Evolutionary conservation across 2,888 invertebrate species (phyloP).

Genomic region (Acrocera orbiculus): DNA sequence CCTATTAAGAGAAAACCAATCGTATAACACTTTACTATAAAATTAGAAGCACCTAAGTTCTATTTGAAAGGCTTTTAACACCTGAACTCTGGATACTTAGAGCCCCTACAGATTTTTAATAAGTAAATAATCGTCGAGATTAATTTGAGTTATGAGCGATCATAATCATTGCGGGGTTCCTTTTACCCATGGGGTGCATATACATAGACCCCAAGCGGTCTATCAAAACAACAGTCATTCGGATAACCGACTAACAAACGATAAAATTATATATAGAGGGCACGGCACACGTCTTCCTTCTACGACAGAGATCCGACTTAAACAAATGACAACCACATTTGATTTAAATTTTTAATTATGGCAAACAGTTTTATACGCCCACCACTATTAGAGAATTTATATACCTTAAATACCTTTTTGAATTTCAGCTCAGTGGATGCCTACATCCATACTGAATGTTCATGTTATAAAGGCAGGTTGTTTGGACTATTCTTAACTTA

Average conservation of each 20-base stretch:
- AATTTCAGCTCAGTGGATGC: no score
- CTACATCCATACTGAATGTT: no score
- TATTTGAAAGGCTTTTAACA: no score
- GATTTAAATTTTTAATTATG: constrained; percentile 19
- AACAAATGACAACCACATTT: constrained; percentile 19
- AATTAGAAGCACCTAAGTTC: no score
- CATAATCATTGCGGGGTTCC: constrained; percentile 16
- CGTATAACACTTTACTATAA: no score
- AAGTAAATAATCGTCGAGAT: constrained; percentile 17
- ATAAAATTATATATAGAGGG: neutral
- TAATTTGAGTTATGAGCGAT: constrained; percentile 17
- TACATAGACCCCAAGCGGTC: neutral
- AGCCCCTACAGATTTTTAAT: no score
- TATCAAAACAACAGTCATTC: neutral
- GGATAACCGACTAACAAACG: neutral
- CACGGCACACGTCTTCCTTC: neutral
- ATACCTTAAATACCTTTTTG: constrained; percentile 14
- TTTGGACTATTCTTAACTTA: constrained; percentile 6
- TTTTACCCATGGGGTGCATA: constrained; percentile 10
- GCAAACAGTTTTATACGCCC: constrained; percentile 18
- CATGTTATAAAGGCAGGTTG: constrained; percentile 4
- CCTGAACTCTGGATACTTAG: no score
- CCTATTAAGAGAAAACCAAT: no score
- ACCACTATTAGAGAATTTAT: constrained; percentile 18
- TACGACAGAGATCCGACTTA: constrained; percentile 8